Base-by-base conservation (phyloP, 1,140 invertebrate species). In the Tyrophagus putrescentiae region DNA sequence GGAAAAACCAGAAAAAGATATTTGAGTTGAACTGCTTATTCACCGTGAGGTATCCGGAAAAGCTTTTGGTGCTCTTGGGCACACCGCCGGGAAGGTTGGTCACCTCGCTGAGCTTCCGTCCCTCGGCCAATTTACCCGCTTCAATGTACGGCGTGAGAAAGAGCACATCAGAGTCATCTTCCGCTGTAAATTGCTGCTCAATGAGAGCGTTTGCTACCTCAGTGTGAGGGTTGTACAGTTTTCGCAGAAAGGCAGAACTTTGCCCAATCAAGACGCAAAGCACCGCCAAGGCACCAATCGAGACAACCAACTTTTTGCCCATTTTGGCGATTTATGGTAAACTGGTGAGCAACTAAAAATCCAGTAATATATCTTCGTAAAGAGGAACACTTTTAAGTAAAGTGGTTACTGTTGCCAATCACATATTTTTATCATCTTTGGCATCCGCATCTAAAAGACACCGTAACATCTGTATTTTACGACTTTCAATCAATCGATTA, bases 1-100 rank as follows among this genome's bases (percentile, higher is more conserved):
- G 65, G 36, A 66, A 67, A 25, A 65, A 67, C 63, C 64, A 67
- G 48, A 65, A 67, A 57, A 67, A 67, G 4, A 67, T 54, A 53
- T 67, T 67, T 25, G 33, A 50, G n/a, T 65, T 61, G 41, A 3
- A 57, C 28, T 57, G 28, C 32, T 64, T 34, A 36, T 64, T 64
- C 25, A 64, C 62, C 18, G 60, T 64, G 1, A 64, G 52, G 28
- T 32, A 64, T 1, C 62, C 62, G 31, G 59, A 31, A 39, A 57
- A 64, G 57, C 63, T 64, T 1, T 18, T 33, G 0, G 42, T 27
- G 27, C 56, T 36, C 9, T 39, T 6, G 23, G n/a, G 16, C 7
- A 7, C 11, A 9, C 29, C 16, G 21, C 34, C 21, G 11, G 53
- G 33, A 33, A 52, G 21, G 23, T 21, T 32, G 21, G n/a, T 32